Percentiles rank a stretch among this genome's conserved stretches.
These are phyloP conservation scores for Eurytemora carolleeae DNA, from an alignment of 1,140 invertebrate genomes.

Conservation along the genomic window DNA sequence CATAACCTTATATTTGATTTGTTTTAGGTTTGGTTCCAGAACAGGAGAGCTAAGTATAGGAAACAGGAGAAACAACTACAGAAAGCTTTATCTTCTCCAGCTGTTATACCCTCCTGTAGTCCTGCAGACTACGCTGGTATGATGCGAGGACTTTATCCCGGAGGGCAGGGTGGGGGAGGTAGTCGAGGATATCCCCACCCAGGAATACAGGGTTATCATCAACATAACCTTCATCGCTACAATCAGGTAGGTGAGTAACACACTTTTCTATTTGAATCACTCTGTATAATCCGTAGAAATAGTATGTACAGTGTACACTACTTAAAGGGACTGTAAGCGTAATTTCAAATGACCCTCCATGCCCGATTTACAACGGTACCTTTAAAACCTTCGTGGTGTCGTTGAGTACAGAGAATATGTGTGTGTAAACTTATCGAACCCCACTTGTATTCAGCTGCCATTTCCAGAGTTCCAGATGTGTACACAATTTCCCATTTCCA, in stretches of 20 bases:
- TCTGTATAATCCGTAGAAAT: too few species aligned
- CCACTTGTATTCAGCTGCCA: too few species aligned
- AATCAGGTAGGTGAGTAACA: not conserved
- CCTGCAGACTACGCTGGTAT: not conserved
- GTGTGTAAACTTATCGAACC: too few species aligned
- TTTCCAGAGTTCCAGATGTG: too few species aligned
- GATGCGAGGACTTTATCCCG: not conserved
- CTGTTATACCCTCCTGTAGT: not conserved
- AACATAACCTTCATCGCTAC: not conserved
- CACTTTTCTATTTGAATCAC: not conserved
- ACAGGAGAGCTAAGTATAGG: slow-evolving; percentile 86
- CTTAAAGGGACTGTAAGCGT: too few species aligned
- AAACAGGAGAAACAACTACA: slow-evolving; percentile 96
- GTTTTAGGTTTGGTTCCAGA: slow-evolving; percentile 86
- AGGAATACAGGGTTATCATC: not conserved
- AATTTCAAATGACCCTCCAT: too few species aligned
- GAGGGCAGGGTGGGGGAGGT: not conserved
- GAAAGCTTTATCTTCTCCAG: slow-evolving; percentile 38
- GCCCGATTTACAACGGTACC: too few species aligned
- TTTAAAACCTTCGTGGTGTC: too few species aligned
- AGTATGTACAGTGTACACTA: too few species aligned
- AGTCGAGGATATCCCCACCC: not conserved
- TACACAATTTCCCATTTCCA: too few species aligned
- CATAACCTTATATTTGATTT: slow-evolving; percentile 2
- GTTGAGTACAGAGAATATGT: too few species aligned